These are phyloP conservation scores for Sinohyriopsis cumingii DNA, from an alignment of 2,888 invertebrate species.

Conservation along the genomic window DNA sequence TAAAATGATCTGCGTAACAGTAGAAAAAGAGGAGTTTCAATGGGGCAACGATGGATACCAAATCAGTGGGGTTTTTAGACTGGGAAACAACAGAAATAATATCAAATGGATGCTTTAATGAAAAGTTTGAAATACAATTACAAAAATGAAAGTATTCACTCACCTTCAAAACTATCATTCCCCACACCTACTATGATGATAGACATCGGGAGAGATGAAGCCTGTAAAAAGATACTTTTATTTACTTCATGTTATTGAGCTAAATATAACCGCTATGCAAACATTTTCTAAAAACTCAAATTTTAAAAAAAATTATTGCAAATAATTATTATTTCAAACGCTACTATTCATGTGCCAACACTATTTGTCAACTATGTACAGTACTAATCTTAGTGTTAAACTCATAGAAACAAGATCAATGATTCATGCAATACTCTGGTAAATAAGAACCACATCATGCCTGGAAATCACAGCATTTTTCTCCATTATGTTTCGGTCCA, in stretches of 20 bases:
- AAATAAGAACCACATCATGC: too few species aligned
- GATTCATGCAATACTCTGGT: neutral
- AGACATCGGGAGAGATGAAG: constrained; percentile 65
- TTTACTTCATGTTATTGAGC: neutral
- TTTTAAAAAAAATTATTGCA: neutral
- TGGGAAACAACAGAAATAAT: too few species aligned
- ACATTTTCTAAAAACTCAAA: neutral
- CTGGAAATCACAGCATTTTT: too few species aligned
- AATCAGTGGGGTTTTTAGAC: too few species aligned
- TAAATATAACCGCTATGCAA: neutral
- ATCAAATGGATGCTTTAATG: too few species aligned
- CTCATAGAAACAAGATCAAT: neutral
- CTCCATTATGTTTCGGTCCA: too few species aligned
- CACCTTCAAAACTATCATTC: constrained; percentile 67
- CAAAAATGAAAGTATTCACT: constrained; percentile 7
- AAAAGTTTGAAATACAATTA: neutral
- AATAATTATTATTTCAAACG: neutral
- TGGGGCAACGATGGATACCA: too few species aligned
- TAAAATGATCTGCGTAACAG: too few species aligned
- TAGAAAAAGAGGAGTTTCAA: too few species aligned
- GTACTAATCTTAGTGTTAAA: neutral
- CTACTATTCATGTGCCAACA: neutral
- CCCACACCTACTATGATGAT: constrained; percentile 70
- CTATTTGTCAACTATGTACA: neutral
- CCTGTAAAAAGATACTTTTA: constrained; percentile 62